Evolutionary conservation across 2,113 vertebrate genomes (phyloP).

Genomic region (Lathamus discolor): DNA sequence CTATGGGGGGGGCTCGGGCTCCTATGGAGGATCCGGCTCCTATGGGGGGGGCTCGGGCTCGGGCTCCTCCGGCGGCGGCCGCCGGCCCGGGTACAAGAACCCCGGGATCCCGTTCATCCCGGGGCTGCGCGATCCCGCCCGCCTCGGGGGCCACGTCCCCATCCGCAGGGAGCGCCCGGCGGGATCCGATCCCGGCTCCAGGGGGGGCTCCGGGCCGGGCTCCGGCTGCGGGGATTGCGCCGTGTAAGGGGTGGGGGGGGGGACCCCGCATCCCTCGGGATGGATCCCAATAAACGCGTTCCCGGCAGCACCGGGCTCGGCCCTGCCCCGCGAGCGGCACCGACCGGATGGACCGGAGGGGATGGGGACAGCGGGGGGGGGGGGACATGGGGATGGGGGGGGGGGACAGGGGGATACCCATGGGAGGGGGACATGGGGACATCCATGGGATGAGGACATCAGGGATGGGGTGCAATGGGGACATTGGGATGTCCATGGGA

Average conservation of each 20-base stretch:
- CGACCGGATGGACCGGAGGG: background rate
- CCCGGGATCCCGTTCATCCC: background rate
- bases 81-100: background rate
- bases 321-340: background rate
- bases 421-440: too few relatives aligned
- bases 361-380: background rate
- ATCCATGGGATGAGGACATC: too few relatives aligned
- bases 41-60: too few relatives aligned
- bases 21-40: too few relatives aligned
- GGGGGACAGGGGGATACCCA: too few relatives aligned
- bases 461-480: too few relatives aligned
- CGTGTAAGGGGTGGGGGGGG: background rate
- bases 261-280: background rate
- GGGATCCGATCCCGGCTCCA: background rate
- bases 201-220: background rate
- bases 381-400: too few relatives aligned
- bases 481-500: too few relatives aligned
- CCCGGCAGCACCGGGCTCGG: too few relatives aligned
- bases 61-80: background rate
- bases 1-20: too few relatives aligned
- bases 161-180: rapidly evolving
- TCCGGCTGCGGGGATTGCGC: background rate
- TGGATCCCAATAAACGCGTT: background rate
- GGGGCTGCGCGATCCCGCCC: background rate
- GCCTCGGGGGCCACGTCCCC: background rate